These are phyloP conservation scores for Ashinkailepas kermadecensis DNA, from an alignment of 2,888 invertebrate species.

Conservation along the genomic window DNA sequence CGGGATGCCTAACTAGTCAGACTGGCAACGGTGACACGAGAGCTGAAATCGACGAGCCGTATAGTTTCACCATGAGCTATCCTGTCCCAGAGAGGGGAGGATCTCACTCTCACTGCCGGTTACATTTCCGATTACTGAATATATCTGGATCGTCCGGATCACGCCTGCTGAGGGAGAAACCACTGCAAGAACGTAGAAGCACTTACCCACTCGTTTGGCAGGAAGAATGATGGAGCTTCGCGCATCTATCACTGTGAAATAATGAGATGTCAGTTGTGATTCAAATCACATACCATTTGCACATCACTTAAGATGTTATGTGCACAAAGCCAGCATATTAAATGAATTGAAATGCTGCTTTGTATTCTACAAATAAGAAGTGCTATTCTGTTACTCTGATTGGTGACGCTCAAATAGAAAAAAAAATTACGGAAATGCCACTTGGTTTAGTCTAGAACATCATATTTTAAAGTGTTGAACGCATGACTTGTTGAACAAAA, in stretches of 20 bases:
- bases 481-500: too few relatives aligned
- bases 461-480: too few relatives aligned
- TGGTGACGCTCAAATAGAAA: too few relatives aligned
- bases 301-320: too few relatives aligned
- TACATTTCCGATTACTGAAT: neutral
- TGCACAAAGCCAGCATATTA: too few relatives aligned
- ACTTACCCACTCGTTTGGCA: neutral
- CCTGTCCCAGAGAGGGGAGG: neutral
- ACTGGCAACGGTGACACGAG: neutral
- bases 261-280: neutral
- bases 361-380: too few relatives aligned
- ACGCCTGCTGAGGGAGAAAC: neutral
- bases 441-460: too few relatives aligned
- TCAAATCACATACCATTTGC: neutral
- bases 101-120: neutral
- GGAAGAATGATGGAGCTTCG: neutral
- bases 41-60: neutral
- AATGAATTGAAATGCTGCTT: too few relatives aligned
- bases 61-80: neutral
- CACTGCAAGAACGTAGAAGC: too few relatives aligned
- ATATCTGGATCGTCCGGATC: neutral
- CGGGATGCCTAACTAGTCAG: neutral
- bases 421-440: too few relatives aligned
- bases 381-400: too few relatives aligned
- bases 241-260: neutral